Evolutionary conservation across 2,113 vertebrate genomes (phyloP).

Genomic region (Rhagologus leucostigma): DNA sequence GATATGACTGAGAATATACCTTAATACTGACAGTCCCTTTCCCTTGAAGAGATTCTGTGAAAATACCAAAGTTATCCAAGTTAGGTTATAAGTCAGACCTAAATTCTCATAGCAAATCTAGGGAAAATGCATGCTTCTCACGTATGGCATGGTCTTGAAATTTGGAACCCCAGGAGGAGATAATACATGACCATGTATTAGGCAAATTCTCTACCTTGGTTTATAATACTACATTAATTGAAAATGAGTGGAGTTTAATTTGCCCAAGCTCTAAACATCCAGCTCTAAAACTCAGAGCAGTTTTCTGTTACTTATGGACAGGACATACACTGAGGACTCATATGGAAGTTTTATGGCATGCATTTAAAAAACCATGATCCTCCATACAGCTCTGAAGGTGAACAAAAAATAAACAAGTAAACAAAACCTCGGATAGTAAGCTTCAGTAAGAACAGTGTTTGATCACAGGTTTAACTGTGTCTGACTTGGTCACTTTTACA

Average conservation of each 20-base stretch:
- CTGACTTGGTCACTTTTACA: neutral
- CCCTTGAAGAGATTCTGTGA: neutral
- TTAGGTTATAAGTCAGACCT: neutral
- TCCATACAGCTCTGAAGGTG: neutral
- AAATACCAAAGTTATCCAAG: neutral
- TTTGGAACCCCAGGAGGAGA: neutral
- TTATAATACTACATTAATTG: neutral
- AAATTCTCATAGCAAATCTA: neutral
- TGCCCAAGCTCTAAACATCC: neutral
- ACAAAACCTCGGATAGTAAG: neutral
- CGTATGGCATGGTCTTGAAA: neutral
- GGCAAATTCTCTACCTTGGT: neutral
- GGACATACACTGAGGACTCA: neutral
- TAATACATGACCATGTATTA: neutral
- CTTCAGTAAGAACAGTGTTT: neutral
- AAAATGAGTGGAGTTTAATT: neutral
- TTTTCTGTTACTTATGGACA: neutral
- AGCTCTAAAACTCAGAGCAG: neutral
- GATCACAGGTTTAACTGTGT: neutral
- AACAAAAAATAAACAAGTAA: neutral
- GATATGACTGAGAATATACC: neutral
- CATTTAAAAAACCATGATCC: neutral
- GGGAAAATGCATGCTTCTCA: neutral
- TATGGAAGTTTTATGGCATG: neutral
- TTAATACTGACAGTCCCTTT: neutral